A percentile compares a stretch with the other conserved stretches of the same genome.
These are phyloP conservation scores for Atherinosoma microstoma DNA, from an alignment of 2,797 vertebrate species.

Conservation along the genomic window DNA sequence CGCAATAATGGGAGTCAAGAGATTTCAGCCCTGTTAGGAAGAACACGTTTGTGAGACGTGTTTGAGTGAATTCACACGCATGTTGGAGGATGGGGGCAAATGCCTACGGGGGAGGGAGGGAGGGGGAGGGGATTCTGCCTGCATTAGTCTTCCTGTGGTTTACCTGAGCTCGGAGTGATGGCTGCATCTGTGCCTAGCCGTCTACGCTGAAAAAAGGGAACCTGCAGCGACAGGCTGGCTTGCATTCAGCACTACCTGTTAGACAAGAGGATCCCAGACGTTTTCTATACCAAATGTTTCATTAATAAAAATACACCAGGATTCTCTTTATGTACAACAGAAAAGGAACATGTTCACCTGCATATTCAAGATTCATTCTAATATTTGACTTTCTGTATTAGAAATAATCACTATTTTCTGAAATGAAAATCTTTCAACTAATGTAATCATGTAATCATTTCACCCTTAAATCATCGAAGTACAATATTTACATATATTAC, in stretches of 20 bases:
- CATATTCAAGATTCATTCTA: slow-evolving; percentile 89
- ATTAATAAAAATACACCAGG: slow-evolving; percentile 85
- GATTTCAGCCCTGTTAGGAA: slow-evolving; percentile 47
- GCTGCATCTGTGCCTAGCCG: slow-evolving; percentile 63
- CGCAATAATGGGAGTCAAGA: slow-evolving; percentile 41
- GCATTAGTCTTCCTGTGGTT: slow-evolving; percentile 74
- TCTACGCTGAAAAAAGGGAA: slow-evolving; percentile 58
- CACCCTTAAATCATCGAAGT: slow-evolving; percentile 84
- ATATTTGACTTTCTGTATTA: slow-evolving; percentile 90
- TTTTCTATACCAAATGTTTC: slow-evolving; percentile 82
- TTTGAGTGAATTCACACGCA: slow-evolving; percentile 61
- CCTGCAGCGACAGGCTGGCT: slow-evolving; percentile 71
- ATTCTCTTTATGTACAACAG: slow-evolving; percentile 87
- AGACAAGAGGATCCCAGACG: slow-evolving; percentile 75
- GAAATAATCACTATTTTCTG: slow-evolving; percentile 91
- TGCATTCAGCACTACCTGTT: slow-evolving; percentile 76
- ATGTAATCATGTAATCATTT: slow-evolving; percentile 82
- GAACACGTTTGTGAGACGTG: slow-evolving; percentile 57
- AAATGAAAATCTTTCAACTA: slow-evolving; percentile 84
- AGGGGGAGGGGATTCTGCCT: slow-evolving; percentile 39
- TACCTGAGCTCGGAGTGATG: slow-evolving; percentile 83
- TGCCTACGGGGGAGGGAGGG: slow-evolving; percentile 33
- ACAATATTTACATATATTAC: slow-evolving; percentile 91
- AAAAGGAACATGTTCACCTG: slow-evolving; percentile 83
- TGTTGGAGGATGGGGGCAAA: slow-evolving; percentile 46